Base-by-base conservation (phyloP, 2,888 invertebrate species). In the Drosophila aldrichi region DNA sequence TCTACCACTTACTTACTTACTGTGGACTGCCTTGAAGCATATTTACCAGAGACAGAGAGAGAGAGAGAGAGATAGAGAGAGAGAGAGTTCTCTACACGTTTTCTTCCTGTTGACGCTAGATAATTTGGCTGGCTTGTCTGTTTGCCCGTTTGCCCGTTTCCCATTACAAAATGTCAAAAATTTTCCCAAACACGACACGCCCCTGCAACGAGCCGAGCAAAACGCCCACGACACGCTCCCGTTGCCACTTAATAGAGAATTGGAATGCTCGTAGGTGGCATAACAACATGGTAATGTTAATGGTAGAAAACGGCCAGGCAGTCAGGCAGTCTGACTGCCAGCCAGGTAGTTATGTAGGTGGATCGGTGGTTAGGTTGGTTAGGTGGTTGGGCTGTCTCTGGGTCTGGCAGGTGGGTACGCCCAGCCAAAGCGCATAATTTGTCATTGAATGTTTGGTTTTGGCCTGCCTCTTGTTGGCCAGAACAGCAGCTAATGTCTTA, bases 391-490 rank as follows among this genome's bases (percentile, higher is more conserved):
- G 51, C 16, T 54, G 44, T 14, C 7, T 49, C 32, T 32, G 54
- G 61, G 60, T 43, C 57, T 65, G 70, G 61, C 77, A 69, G 77
- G 66, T 68, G 63, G 76, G 66, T 56, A 84, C 84, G 83, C 84
- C 86, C 86, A 64, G 74, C 69, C 55, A 54, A 72, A 75, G 73
- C 83, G 80, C 83, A 88, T 81, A 89, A 90, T 90, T 89, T 89
- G 90, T 90, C 90, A 90, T 89, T 90, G 90, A 89, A 82, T 89
- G 89, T 89, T 89, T 82, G 88, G 79, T 71, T 81, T 82, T 69
- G 60, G 68, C 46, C 67, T 54, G 58, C 49, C 70, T 41, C 41
- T 32, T 34, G 63, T 44, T 18, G 56, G 59, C 54, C 56, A 51
- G 63, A 48, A 59, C 36, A 36, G 51, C 52, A 46, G 74, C 80